Evolutionary conservation across 2,797 vertebrate genomes (phyloP).

Genomic region (Bothrops alternatus): DNA sequence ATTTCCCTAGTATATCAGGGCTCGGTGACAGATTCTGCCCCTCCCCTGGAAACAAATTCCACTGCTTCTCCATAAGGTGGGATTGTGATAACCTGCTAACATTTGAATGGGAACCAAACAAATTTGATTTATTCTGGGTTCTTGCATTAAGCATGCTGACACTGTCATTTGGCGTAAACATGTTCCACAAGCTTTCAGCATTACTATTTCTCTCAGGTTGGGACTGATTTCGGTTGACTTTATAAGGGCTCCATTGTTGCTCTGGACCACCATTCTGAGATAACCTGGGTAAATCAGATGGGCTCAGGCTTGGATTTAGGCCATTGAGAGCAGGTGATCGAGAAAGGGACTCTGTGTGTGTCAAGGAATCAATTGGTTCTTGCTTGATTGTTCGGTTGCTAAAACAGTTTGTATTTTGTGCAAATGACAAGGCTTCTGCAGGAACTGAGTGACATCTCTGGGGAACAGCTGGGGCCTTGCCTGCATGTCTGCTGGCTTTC

Average conservation of each 20-base stretch:
- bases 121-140: constrained; percentile 63
- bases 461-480: constrained; percentile 32
- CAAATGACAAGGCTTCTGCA: constrained; percentile 62
- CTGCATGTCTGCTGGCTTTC: constrained; percentile 64
- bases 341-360: constrained; percentile 65
- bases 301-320: constrained; percentile 3
- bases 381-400: constrained; percentile 82
- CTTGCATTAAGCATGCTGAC: constrained; percentile 45
- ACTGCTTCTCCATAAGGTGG: constrained; percentile 72
- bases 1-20: constrained; percentile 48
- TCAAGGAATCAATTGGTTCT: constrained; percentile 83
- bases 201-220: constrained; percentile 70
- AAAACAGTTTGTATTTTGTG: constrained; percentile 69
- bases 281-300: constrained; percentile 52
- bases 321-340: constrained; percentile 18
- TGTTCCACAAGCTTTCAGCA: constrained; percentile 74
- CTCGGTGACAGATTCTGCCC: constrained; percentile 46
- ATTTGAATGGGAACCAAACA: constrained; percentile 61
- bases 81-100: constrained; percentile 56
- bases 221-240: constrained; percentile 74
- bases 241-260: constrained; percentile 80
- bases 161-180: constrained; percentile 50
- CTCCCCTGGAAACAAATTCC: constrained; percentile 75
- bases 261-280: constrained; percentile 37
- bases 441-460: constrained; percentile 56